Evolutionary conservation across 2,797 vertebrate genomes (phyloP), one percentile per base, ranked within the genome.

Genomic region (Acropternis orthonyx): DNA sequence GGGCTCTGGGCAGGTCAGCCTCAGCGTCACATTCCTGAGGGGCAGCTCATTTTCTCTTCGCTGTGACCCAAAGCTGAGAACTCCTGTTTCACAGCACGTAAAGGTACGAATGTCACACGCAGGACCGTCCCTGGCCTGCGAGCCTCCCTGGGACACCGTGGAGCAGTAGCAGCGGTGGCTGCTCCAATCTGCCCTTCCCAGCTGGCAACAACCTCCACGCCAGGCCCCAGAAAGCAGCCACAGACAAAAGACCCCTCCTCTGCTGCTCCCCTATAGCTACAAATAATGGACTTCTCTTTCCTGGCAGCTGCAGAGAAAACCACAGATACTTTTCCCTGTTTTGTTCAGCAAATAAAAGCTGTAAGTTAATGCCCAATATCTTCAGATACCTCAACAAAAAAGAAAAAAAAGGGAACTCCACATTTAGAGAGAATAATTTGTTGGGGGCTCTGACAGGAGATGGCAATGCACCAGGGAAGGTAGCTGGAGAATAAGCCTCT

Each of bases 391-490:
- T 79, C 75, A 55, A 74, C 54, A 91, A 92, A 93, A 89, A 46
- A 81, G 14, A 19, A 7, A 68, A 54, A 75, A 95, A 87, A 37
- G 37, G 46, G 74, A 79, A 61, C 55, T 74, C 88, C 59, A 71
- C 44, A 18, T 30, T 76, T 76, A 12, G 54, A 82, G 76, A 66
- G 58, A 67, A 63, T 26, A 85, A 74, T 67, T 92, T 73, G 39
- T 63, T 0, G 0, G 23, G 19, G 74, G 24, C 14, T 79, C 67
- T 32, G 39, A 49, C 49, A 55, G 66, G 61, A 88, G 82, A 34
- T 1, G 5, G 67, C 2, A 0, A 79, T 0, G 2, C 0, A 2
- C 41, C 41, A 61, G 44, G 59, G 44, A 79, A 71, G 52, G 61
- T 10, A 28, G 56, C 0, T 41, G 71, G 75, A 79, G 61, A 89